phyloP scores from a whole-genome alignment of 2,888 invertebrate species.

The Sthenelais limicola region DNA sequence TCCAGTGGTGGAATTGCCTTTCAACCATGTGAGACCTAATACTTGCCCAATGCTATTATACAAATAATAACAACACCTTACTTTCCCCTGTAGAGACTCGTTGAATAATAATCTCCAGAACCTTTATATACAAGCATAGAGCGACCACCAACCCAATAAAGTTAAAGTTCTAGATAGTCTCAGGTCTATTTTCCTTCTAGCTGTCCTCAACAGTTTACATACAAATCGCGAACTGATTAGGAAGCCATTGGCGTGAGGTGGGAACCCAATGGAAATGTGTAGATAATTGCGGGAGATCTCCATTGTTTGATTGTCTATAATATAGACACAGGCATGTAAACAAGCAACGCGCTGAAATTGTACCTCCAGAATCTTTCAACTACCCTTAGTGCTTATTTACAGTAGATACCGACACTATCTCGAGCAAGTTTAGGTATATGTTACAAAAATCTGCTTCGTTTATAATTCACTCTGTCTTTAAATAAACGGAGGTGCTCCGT shows the following conservation, averaged over 20 bases:
- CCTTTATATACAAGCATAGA: no score
- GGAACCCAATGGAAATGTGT: neutral
- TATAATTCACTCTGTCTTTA: constrained; percentile 6
- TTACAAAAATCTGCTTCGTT: constrained; percentile 18
- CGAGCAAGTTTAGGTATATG: constrained; percentile 9
- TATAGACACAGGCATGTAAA: no score
- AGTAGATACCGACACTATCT: neutral
- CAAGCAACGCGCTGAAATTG: constrained; percentile 2
- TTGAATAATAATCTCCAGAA: no score
- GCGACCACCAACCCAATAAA: no score
- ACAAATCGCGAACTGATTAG: constrained; percentile 7
- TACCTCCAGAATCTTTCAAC: constrained; percentile 15
- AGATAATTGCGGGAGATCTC: constrained; percentile 2
- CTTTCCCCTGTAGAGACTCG: no score
- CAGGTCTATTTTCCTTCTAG: no score
- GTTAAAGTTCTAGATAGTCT: no score
- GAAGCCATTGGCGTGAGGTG: neutral
- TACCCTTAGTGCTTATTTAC: constrained; percentile 24
- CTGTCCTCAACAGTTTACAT: constrained; percentile 20
- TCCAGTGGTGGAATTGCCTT: no score
- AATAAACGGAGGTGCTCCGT: constrained; percentile 6
- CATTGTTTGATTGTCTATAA: constrained; percentile 32
- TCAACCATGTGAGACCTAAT: no score
- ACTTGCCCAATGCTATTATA: no score
- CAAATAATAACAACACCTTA: no score